Percentiles rank a stretch among this genome's conserved stretches.
Evolutionary conservation across 2,888 invertebrate species (phyloP).

Genomic region (Corythucha ciliata): DNA sequence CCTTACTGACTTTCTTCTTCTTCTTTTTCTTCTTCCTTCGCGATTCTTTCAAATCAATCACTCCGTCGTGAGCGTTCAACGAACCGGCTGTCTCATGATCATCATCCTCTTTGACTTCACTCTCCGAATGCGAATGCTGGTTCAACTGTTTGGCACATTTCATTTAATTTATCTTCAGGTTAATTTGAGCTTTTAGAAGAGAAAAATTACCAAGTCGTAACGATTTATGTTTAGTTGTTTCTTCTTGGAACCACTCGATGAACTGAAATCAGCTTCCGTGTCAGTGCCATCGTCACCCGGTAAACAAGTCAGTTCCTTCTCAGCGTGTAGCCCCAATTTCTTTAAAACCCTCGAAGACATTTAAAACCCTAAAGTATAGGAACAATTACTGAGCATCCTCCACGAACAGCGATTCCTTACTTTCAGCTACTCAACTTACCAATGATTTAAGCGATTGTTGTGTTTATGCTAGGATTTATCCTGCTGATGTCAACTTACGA

Average conservation of each 20-base stretch:
- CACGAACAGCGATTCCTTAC: no score
- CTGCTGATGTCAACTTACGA: no score
- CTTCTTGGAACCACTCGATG: conserved; percentile 46
- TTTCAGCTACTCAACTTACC: no score
- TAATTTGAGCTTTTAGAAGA: not conserved
- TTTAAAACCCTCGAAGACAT: conserved; percentile 60
- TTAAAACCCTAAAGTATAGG: conserved; percentile 1
- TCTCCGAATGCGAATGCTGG: conserved; percentile 57
- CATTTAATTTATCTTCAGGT: not conserved
- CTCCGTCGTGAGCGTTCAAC: conserved; percentile 44
- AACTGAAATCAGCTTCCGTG: conserved; percentile 46
- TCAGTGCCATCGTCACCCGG: conserved; percentile 39
- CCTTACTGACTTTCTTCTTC: conserved; percentile 50
- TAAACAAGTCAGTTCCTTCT: conserved; percentile 34
- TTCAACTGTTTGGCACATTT: no score
- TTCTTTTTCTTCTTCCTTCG: conserved; percentile 53
- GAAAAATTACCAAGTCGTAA: conserved; percentile 56
- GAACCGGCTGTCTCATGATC: conserved; percentile 47
- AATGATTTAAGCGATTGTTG: no score
- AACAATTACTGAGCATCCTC: no score
- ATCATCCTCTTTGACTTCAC: conserved; percentile 60
- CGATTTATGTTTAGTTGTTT: conserved; percentile 55
- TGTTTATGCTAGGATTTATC: no score
- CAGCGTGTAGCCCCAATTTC: conserved; percentile 42
- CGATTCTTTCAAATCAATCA: conserved; percentile 44